phyloP scores from a whole-genome alignment of 2,797 vertebrate genomes.

The Anabacerthia variegaticeps region DNA sequence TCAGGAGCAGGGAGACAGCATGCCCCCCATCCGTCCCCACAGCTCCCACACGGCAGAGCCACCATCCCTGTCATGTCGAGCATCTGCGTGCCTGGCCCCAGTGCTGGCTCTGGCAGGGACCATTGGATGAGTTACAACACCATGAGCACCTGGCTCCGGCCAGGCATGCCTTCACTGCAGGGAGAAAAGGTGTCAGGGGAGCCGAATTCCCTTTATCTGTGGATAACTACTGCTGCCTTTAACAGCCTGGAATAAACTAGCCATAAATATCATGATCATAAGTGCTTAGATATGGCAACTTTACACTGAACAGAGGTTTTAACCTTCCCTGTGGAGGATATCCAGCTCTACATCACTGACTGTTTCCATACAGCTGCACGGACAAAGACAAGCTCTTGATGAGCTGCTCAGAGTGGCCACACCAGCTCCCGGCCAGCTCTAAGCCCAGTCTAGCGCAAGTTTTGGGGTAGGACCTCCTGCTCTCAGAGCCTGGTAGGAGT shows the following conservation, averaged over 20 bases:
- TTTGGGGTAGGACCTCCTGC: neutral
- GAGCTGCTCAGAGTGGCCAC: neutral
- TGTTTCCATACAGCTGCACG: neutral
- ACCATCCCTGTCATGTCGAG: neutral
- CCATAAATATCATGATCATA: slow-evolving; percentile 68
- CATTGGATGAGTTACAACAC: neutral
- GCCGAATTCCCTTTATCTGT: slow-evolving; percentile 43
- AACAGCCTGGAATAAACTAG: slow-evolving; percentile 67
- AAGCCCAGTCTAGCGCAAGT: neutral
- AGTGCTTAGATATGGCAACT: slow-evolving; percentile 65
- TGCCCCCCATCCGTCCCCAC: neutral
- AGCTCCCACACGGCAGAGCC: neutral
- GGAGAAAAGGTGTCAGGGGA: slow-evolving; percentile 39
- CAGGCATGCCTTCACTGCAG: neutral
- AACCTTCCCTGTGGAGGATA: slow-evolving; percentile 59
- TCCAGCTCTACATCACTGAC: slow-evolving; percentile 41
- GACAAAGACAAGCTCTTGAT: neutral
- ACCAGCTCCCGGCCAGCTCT: neutral
- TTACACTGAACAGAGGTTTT: slow-evolving; percentile 67
- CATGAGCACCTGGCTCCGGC: fast-evolving
- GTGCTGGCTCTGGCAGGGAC: neutral
- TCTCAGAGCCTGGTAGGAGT: neutral
- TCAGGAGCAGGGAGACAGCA: neutral
- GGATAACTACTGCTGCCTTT: slow-evolving; percentile 61
- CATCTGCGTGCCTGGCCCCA: fast-evolving